Evolutionary conservation across 1,140 invertebrate genomes (phyloP), one percentile per base, ranked within the genome.

Genomic region (Pseudomyrmex sp.): DNA sequence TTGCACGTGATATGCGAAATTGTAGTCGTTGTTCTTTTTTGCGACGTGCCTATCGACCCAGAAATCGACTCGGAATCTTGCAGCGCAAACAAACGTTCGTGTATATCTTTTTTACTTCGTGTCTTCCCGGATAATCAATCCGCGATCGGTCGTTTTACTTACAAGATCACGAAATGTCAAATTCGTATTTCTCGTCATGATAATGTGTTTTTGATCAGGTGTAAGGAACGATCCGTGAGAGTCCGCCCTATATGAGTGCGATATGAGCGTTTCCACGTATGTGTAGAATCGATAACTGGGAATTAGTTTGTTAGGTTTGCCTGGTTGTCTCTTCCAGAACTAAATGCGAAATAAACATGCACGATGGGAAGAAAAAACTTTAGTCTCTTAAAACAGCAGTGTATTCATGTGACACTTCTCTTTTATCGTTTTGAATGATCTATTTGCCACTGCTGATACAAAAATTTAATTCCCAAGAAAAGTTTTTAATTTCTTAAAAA

Each of bases 281-380:
- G 85, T 88, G 88, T 89, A 75, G 68, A 92, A 92, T 92, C 91
- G 90, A 92, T 92, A 92, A 90, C 89, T 85, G 88, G 85, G 89
- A 91, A 92, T 92, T 90, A 91, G 91, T 92, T 88, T 90, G 90
- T 90, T 87, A 88, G 89, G 89, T 89, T 90, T 35, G 35, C 35
- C 35, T 35, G 35, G 35, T 35, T 35, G 35, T 35, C 87, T 90
- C 89, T 91, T 87, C 84, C 87, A 85, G 86, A 88, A 85, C 84
- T 88, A 83, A 75, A 85, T 88, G 66, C 84, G 72, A 85, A 23
- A 18, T 18, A 18, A 1, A 44, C 59, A 61, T 63, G 46, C 54
- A 35, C 5, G 5, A 35, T 7, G 66, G n/a, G 12, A 46, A 18
- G 44, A 80, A 54, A 80, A 80, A 80, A 80, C 70, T 80, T 80